Evolutionary conservation across 2,113 vertebrate species (phyloP).

Genomic region (Bubalus kerabau): DNA sequence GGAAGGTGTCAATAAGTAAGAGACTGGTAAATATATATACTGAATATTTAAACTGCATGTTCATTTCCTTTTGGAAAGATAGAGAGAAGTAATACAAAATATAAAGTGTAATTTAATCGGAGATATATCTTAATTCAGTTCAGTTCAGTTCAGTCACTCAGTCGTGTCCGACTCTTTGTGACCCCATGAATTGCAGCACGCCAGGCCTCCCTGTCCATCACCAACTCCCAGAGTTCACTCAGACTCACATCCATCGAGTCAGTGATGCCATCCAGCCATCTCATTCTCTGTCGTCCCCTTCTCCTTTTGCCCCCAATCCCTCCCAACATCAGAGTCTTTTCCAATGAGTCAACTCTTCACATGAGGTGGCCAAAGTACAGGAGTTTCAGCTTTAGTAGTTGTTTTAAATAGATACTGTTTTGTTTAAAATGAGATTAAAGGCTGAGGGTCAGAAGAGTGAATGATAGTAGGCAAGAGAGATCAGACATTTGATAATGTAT

Average conservation of each 20-base stretch:
- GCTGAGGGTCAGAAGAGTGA: slow-evolving; percentile 42
- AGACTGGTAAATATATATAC: not conserved
- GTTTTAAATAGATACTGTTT: slow-evolving; percentile 30
- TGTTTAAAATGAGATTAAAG: slow-evolving; percentile 45
- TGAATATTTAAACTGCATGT: not conserved
- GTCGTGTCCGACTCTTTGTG: too few relatives aligned
- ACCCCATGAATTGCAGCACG: too few relatives aligned
- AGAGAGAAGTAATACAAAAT: not conserved
- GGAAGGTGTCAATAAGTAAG: not conserved
- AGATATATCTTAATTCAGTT: not conserved
- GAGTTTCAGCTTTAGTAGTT: not conserved
- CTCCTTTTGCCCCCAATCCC: too few relatives aligned
- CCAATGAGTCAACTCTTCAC: too few relatives aligned
- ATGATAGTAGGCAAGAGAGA: slow-evolving; percentile 29
- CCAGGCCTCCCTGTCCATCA: too few relatives aligned
- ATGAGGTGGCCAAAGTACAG: too few relatives aligned
- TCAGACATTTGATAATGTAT: slow-evolving; percentile 49
- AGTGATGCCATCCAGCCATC: too few relatives aligned
- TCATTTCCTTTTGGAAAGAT: not conserved
- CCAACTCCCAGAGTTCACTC: too few relatives aligned
- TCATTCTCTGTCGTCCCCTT: too few relatives aligned
- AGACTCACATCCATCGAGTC: too few relatives aligned
- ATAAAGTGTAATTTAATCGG: not conserved
- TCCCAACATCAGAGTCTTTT: too few relatives aligned
- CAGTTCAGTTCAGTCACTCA: too few relatives aligned